Base-by-base conservation (phyloP, 2,797 vertebrate species). In the Microtus californicus region DNA sequence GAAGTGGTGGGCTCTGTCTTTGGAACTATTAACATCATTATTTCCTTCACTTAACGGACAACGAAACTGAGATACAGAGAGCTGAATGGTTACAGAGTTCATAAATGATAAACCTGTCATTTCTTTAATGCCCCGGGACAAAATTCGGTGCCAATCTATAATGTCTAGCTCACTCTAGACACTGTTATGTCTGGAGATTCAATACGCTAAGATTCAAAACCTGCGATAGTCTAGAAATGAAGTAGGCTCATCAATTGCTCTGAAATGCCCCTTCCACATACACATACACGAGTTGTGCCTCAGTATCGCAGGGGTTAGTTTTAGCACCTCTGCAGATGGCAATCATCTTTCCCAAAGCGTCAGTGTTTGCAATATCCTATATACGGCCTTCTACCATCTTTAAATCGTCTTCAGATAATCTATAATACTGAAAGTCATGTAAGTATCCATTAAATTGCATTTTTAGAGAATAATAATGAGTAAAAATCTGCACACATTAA, bases 31-130 rank as follows among this genome's bases (percentile, higher is more conserved):
- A 82, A 61, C 67, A 90, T 86, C 67, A 91, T 90, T 29, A 91
- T 94, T 93, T 95, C 88, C 86, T 56, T 94, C 67, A 51, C 69
- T 96, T 81, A 63, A 73, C 4, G 0, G 31, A 86, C 23, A 48
- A 94, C 37, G 83, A 95, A 69, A 89, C 1, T 34, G 94, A 82
- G 96, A 89, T 85, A 14, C n/a, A 90, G 90, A 91, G 61, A 91
- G 48, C 13, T 34, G 2, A 89, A 86, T 61, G 77, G 63, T 79
- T 85, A 27, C 14, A 87, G 7, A 83, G 59, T 59, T 69, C 37
- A 56, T 34, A 90, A 91, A 65, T 82, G 79, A 79, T 45, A 88
- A 67, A 40, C 51, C 56, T n/a, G 87, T 67, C 21, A 59, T 74
- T 74, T 93, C 54, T 89, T 74, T 90, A 88, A 93, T 91, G 23